Percentiles rank a stretch among this genome's conserved stretches.
phyloP scores from a whole-genome alignment of 2,113 vertebrate genomes.

The Meriones unguiculatus region DNA sequence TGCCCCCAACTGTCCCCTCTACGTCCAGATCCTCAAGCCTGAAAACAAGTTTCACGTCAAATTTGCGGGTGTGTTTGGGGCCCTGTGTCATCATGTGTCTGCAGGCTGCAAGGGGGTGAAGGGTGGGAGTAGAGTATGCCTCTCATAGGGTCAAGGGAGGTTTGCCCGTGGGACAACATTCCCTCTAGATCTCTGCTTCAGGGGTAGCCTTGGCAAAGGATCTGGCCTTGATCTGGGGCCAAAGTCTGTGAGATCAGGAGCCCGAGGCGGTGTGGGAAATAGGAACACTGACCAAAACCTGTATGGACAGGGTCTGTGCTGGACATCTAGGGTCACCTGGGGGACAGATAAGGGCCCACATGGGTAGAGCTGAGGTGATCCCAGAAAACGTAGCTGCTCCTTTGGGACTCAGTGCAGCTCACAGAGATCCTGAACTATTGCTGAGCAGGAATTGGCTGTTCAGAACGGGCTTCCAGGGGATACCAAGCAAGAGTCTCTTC shows the following conservation, averaged over 20 bases:
- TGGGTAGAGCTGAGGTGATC: not conserved
- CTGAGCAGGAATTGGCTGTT: not conserved
- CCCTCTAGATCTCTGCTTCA: not conserved
- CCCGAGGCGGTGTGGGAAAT: too few species aligned
- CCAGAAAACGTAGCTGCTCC: not conserved
- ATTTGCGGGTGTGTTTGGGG: constrained; percentile 87
- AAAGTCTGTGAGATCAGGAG: not conserved
- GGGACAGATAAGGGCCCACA: not conserved
- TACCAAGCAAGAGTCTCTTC: rapidly evolving
- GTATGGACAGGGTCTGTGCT: rapidly evolving
- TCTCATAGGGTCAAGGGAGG: not conserved
- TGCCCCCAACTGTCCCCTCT: constrained; percentile 91
- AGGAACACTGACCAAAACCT: not conserved
- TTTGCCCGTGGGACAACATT: rapidly evolving
- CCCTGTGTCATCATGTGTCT: not conserved
- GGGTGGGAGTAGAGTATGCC: not conserved
- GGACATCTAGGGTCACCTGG: not conserved
- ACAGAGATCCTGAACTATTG: not conserved
- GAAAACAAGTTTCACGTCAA: constrained; percentile 94
- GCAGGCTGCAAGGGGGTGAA: not conserved
- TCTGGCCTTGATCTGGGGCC: not conserved
- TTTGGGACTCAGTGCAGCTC: not conserved
- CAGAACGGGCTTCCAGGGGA: not conserved
- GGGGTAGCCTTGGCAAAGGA: not conserved
- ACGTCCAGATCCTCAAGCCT: constrained; percentile 92